Evolutionary conservation across 2,888 invertebrate species (phyloP).

Genomic region (Lycia hirtaria): DNA sequence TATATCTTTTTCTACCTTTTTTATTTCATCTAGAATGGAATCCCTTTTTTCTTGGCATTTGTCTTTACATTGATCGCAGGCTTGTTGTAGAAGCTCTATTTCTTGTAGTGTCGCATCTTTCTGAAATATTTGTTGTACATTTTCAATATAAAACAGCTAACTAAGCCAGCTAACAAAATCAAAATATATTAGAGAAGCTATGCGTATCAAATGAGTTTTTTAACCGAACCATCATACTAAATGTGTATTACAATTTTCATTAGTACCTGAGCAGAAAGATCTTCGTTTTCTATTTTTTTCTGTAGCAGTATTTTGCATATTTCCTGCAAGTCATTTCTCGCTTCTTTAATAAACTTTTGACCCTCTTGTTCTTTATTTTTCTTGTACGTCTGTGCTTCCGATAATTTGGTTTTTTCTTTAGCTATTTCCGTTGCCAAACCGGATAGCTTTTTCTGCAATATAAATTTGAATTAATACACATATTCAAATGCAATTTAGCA

Average conservation of each 20-base stretch:
- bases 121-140: slow-evolving; percentile 51
- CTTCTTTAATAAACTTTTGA: slow-evolving; percentile 59
- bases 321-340: slow-evolving; percentile 68
- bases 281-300: slow-evolving; percentile 73
- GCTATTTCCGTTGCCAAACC: slow-evolving; percentile 49
- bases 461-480: not conserved
- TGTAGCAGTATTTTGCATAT: slow-evolving; percentile 64
- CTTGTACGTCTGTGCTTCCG: slow-evolving; percentile 55
- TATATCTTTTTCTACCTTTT: slow-evolving; percentile 58
- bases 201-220: no score
- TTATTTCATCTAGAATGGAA: slow-evolving; percentile 56
- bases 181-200: not conserved
- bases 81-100: slow-evolving; percentile 59
- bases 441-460: slow-evolving; percentile 53
- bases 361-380: slow-evolving; percentile 64
- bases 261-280: slow-evolving; percentile 65
- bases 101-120: slow-evolving; percentile 62
- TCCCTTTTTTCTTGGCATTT: slow-evolving; percentile 64
- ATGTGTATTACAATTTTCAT: not conserved
- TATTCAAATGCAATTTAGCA: no score
- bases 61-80: slow-evolving; percentile 59
- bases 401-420: slow-evolving; percentile 46
- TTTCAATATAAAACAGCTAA: not conserved
- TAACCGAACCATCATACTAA: no score
- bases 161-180: not conserved